Base-by-base conservation (phyloP, 2,888 invertebrate genomes). In the Sturmia bella region DNA sequence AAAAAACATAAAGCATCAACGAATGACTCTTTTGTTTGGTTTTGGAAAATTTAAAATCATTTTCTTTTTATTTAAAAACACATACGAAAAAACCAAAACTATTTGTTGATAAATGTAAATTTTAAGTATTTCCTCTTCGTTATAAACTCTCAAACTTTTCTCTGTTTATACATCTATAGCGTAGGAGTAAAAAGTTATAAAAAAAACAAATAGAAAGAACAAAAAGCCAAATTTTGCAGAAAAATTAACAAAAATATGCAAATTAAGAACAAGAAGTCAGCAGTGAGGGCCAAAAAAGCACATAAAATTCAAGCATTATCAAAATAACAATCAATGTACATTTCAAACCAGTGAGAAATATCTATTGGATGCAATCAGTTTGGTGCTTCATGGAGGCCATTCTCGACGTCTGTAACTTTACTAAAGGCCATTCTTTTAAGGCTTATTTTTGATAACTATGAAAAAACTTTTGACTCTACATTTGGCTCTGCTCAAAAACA, bases 91-190 rank as follows among this genome's bases (percentile, higher is more conserved):
- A 72, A 72, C n/a, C 12, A 45, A 74, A 76, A 77, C 57, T 74
- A 74, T 74, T 82, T 82, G 82, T 78, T 82, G 78, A 82, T 88
- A 86, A 88, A 89, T 88, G 88, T 87, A 88, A 89, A 88, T 88
- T 83, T 84, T 88, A 88, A 88, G 88, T 88, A 88, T 88, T 89
- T 88, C 89, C 88, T 89, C 87, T 88, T 88, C 88, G 87, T 89
- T 89, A 88, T 86, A 86, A 88, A 87, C 78, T 75, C 81, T 52
- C 54, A 78, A 82, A 82, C 64, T 82, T 78, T 82, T 70, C 61
- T 63, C 32, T 24, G 52, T 48, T 57, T 39, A 43, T 15, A 50
- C 17, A 27, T 41, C 27, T 21, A 70, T 37, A 45, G 56, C 24
- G 17, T 19, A 59, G 9, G 45, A 69, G 45, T 43, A 45, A 43